A percentile compares a stretch with the other conserved stretches of the same genome.
phyloP scores from a whole-genome alignment of 2,113 vertebrate species.

The Paralichthys olivaceus region DNA sequence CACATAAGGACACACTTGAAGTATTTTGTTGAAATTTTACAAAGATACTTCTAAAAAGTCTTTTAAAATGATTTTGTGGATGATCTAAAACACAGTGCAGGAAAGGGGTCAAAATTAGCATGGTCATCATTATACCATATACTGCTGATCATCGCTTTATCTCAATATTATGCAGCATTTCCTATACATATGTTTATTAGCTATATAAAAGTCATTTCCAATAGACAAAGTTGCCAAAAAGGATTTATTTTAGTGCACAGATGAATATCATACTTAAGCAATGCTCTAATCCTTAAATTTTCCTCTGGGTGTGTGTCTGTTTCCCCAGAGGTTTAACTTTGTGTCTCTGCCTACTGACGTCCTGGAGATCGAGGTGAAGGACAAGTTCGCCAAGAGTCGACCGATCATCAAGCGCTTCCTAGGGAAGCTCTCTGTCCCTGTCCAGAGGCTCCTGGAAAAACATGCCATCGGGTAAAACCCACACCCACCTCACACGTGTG shows the following conservation, averaged over 20 bases:
- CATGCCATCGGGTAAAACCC: conserved; percentile 93
- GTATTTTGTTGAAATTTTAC: no score
- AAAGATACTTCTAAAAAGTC: no score
- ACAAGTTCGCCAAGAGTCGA: conserved; percentile 98
- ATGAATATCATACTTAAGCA: not conserved
- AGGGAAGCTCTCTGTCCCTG: conserved; percentile 94
- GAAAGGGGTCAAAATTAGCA: no score
- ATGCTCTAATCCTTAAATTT: not conserved
- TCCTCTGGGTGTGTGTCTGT: conserved; percentile 40
- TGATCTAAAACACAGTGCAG: no score
- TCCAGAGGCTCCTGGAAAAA: conserved; percentile 96
- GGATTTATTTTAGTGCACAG: not conserved
- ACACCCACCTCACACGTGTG: not conserved
- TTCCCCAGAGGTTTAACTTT: conserved; percentile 91
- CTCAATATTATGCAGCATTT: not conserved
- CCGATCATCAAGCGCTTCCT: conserved; percentile 98
- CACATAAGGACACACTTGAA: no score
- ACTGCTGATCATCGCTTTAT: no score
- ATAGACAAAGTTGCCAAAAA: not conserved
- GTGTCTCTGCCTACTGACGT: conserved; percentile 97
- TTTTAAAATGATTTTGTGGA: no score
- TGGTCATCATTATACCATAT: no score
- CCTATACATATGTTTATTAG: not conserved
- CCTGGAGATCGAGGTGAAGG: conserved; percentile 98
- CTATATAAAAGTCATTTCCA: not conserved